These are phyloP conservation scores for Cosmia pyralina DNA, from an alignment of 2,888 invertebrate genomes.

Conservation along the genomic window DNA sequence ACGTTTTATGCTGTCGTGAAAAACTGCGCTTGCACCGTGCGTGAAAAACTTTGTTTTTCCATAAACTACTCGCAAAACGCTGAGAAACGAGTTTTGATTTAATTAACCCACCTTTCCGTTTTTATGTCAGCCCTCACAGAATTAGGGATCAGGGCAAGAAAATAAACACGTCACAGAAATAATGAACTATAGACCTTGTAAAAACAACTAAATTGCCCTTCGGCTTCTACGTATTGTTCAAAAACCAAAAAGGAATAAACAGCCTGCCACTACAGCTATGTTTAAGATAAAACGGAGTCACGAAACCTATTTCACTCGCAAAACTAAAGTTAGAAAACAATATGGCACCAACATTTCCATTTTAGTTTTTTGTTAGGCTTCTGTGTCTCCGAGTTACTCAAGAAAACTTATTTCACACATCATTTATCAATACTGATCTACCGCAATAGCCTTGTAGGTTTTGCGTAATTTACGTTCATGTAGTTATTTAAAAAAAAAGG, in stretches of 20 bases:
- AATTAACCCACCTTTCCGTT: not conserved
- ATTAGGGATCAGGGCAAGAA: not conserved
- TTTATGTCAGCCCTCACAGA: not conserved
- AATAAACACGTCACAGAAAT: conserved; percentile 10
- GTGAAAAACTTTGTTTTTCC: not conserved
- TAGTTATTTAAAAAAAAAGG: not conserved
- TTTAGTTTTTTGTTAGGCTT: conserved; percentile 54
- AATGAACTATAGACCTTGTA: not conserved
- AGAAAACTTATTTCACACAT: conserved; percentile 59
- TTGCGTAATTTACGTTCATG: conserved; percentile 26
- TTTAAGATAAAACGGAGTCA: conserved; percentile 39
- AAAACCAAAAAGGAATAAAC: conserved; percentile 27
- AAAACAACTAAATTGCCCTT: conserved; percentile 6
- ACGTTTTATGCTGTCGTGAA: not conserved
- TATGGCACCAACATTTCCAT: conserved; percentile 57
- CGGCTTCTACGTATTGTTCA: conserved; percentile 1
- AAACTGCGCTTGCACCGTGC: not conserved
- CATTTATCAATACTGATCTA: conserved; percentile 56
- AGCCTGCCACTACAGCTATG: conserved; percentile 24
- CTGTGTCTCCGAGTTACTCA: conserved; percentile 35
- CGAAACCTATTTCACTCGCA: conserved; percentile 39
- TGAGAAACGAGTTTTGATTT: not conserved
- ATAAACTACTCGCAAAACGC: not conserved
- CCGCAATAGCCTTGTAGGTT: conserved; percentile 12
- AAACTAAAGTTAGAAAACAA: conserved; percentile 55